Evolutionary conservation across 2,797 vertebrate species (phyloP), one percentile per base, ranked within the genome.

Genomic region (Lepilemur ruficaudatus): DNA sequence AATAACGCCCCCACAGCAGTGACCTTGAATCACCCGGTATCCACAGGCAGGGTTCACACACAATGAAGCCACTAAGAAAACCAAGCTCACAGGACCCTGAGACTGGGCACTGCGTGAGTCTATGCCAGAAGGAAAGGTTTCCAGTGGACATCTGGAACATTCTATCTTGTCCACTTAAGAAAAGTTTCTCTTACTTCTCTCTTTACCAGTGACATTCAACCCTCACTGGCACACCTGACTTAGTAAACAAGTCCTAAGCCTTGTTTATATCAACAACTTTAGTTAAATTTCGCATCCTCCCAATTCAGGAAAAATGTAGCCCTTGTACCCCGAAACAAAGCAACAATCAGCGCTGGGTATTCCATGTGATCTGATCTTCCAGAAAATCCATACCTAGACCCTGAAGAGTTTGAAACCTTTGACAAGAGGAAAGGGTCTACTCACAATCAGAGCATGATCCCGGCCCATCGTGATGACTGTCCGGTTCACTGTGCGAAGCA

Each of bases 381-480:
- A 48, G 48, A 89, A 97, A 72, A 50, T 32, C 59, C 30, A 48
- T 38, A 43, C 46, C 52, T 23, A 52, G 75, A 32, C n/a, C 11
- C 25, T 28, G 50, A 92, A 70, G 38, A 85, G 30, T 50, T 8
- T 23, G 32, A 41, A 48, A 76, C 3, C 11, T 63, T 41, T 76
- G 73, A 61, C 25, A 23, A 52, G 87, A 93, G 76, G 46, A 73
- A 69, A 85, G 46, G 30, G 50, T 87, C 22, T 98, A 99, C 99
- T 99, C 97, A 99, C 99, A 59, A 99, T 99, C 94, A 99, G 98
- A 63, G 98, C 43, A 5, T 99, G 99, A 67, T 99, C 99, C 96
- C 99, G 98, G 32, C 99, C 99, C 99, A 99, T 99, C 0, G 98
- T 99, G 98, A 99, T 99, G 98, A 99, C 99, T 0, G 99, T 99